These are phyloP conservation scores for Melanotus villosus DNA, from an alignment of 2,888 invertebrate species.

Conservation along the genomic window DNA sequence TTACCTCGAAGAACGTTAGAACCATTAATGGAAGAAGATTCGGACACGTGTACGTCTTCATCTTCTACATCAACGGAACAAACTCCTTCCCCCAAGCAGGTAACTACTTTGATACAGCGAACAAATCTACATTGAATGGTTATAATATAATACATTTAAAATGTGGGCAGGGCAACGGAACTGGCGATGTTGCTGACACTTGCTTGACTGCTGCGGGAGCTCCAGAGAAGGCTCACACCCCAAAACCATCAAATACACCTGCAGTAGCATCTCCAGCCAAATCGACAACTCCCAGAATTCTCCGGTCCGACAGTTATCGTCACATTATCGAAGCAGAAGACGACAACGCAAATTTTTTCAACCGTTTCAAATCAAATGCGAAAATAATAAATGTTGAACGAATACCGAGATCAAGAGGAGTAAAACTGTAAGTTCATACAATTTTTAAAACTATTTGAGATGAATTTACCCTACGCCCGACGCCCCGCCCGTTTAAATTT, in stretches of 20 bases:
- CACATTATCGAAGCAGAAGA: slow-evolving; percentile 65
- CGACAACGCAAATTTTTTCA: slow-evolving; percentile 63
- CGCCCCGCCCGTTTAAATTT: too few species aligned
- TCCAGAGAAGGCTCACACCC: slow-evolving; percentile 48
- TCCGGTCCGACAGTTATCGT: slow-evolving; percentile 70
- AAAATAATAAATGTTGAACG: slow-evolving; percentile 66
- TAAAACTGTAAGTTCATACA: slow-evolving; percentile 64
- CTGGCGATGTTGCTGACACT: slow-evolving; percentile 71
- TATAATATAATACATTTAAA: slow-evolving; percentile 49
- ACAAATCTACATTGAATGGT: slow-evolving; percentile 68
- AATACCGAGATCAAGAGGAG: slow-evolving; percentile 63
- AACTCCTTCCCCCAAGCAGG: slow-evolving; percentile 67
- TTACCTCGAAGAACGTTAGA: slow-evolving; percentile 84
- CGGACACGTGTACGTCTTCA: slow-evolving; percentile 76
- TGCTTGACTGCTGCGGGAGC: slow-evolving; percentile 68
- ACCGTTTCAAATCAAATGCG: slow-evolving; percentile 64
- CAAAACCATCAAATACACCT: slow-evolving; percentile 38
- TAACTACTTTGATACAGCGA: slow-evolving; percentile 61
- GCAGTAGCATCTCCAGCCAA: slow-evolving; percentile 46
- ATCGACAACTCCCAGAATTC: slow-evolving; percentile 67
- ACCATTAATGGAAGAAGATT: slow-evolving; percentile 87
- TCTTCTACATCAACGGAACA: slow-evolving; percentile 62
- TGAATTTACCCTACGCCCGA: neutral
- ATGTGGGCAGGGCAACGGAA: slow-evolving; percentile 70
- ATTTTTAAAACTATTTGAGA: too few species aligned